Evolutionary conservation across 2,888 invertebrate species (phyloP).

Genomic region (Platynereis dumerilii): DNA sequence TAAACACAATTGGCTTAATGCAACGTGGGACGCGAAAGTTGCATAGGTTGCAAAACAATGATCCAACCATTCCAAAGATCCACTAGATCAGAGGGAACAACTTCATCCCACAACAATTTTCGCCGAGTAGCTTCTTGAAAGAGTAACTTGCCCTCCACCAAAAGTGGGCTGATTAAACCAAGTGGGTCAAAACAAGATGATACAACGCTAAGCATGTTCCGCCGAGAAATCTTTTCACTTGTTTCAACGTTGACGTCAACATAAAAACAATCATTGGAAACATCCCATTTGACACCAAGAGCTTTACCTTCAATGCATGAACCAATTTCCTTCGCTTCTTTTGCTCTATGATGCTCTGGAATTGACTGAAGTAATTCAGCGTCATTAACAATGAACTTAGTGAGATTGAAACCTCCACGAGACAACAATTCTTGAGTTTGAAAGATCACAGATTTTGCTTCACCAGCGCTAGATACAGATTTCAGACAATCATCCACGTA

Average conservation of each 20-base stretch:
- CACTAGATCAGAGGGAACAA: constrained; percentile 30
- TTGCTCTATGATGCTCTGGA: constrained; percentile 28
- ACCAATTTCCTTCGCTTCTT: constrained; percentile 23
- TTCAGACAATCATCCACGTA: constrained; percentile 36
- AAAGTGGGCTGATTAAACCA: constrained; percentile 38
- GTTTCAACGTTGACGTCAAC: too few species aligned
- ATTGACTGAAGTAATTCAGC: constrained; percentile 33
- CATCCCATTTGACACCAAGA: constrained; percentile 29
- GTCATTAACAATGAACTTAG: too few species aligned
- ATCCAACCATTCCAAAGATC: constrained; percentile 36
- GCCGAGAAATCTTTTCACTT: constrained; percentile 27
- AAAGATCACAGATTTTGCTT: constrained; percentile 19
- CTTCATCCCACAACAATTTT: constrained; percentile 37
- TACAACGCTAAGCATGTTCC: constrained; percentile 32
- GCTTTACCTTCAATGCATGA: constrained; percentile 22
- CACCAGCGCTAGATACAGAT: constrained; percentile 10
- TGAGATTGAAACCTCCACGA: constrained; percentile 30
- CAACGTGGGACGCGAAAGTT: constrained; percentile 9
- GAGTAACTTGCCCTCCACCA: constrained; percentile 36
- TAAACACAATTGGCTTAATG: constrained; percentile 14
- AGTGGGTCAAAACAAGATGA: constrained; percentile 35
- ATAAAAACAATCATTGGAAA: constrained; percentile 21
- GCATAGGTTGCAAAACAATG: background rate
- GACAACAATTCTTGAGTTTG: constrained; percentile 18
- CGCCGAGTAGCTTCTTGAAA: constrained; percentile 37